A percentile compares a stretch with the other conserved stretches of the same genome.
Conservation (phyloP, 2,113 vertebrate genomes). For the Vulpes vulpes region DNA sequence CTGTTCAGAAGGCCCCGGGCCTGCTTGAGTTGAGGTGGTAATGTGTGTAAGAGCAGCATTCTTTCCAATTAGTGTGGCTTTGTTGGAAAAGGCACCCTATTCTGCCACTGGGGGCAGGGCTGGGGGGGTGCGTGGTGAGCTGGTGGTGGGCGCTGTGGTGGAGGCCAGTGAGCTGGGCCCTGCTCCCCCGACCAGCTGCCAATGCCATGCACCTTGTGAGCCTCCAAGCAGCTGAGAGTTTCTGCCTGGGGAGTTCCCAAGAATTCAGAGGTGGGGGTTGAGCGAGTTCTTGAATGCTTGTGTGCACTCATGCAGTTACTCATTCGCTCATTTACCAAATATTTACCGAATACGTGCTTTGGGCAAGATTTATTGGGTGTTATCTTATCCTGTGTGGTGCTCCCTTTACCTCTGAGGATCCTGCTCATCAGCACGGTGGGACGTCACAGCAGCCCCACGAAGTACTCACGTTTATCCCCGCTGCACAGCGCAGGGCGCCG, state of each 20-base stretch:
- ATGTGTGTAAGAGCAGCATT: not conserved
- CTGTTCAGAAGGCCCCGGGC: not conserved
- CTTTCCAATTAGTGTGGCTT: not conserved
- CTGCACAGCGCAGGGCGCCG: not conserved
- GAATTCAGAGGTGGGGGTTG: slow-evolving; percentile 4
- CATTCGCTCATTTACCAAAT: not conserved
- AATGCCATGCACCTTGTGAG: not conserved
- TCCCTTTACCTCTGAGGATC: not conserved
- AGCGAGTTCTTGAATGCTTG: not conserved
- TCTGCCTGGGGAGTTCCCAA: slow-evolving; percentile 31
- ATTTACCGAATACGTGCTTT: not conserved
- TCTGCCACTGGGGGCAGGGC: not conserved
- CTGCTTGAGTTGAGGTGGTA: not conserved
- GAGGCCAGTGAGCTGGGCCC: not conserved
- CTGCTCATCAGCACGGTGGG: not conserved
- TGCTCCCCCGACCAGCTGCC: not conserved
- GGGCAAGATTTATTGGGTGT: not conserved
- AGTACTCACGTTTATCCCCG: not conserved
- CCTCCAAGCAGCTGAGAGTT: not conserved
- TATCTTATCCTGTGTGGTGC: not conserved
- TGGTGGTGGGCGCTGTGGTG: not conserved
- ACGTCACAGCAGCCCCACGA: not conserved
- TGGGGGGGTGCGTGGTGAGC: not conserved
- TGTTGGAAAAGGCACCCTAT: not conserved
- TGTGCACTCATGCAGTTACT: not conserved